Evolutionary conservation across 2,113 vertebrate genomes (phyloP).

Genomic region (Daboia siamensis): DNA sequence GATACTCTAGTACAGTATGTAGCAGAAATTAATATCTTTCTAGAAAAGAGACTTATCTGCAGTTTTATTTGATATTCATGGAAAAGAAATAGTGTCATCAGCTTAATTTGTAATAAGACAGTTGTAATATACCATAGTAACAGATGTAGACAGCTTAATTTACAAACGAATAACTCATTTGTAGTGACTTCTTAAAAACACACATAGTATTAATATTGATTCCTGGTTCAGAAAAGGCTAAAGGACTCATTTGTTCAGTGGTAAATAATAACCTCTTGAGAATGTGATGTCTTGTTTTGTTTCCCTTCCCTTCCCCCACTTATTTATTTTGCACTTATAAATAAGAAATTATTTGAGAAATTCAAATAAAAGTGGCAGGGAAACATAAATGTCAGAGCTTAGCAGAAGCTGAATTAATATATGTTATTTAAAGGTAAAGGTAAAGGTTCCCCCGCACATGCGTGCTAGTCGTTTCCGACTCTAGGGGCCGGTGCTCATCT

Average conservation of each 20-base stretch:
- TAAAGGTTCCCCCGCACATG: too few species aligned
- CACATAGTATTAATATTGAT: not conserved
- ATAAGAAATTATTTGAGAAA: not conserved
- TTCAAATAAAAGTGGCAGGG: not conserved
- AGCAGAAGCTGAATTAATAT: not conserved
- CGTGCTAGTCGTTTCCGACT: too few species aligned
- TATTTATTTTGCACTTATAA: not conserved
- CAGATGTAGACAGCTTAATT: conserved; percentile 18
- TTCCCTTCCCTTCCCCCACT: not conserved
- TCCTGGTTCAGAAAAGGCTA: not conserved
- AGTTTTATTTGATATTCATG: not conserved
- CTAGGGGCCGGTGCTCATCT: too few species aligned
- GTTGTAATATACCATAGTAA: not conserved
- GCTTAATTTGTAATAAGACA: conserved; percentile 20
- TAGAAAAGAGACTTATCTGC: not conserved
- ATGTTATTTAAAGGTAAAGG: not conserved
- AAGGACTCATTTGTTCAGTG: not conserved
- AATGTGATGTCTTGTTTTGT: not conserved
- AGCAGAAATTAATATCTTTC: not conserved
- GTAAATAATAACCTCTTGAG: not conserved
- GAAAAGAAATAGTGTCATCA: not conserved
- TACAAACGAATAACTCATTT: not conserved
- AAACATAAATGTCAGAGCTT: not conserved
- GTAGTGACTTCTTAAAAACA: not conserved
- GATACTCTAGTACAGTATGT: not conserved